Conservation (phyloP, 2,113 vertebrate species). For the Hyaena hyaena region DNA sequence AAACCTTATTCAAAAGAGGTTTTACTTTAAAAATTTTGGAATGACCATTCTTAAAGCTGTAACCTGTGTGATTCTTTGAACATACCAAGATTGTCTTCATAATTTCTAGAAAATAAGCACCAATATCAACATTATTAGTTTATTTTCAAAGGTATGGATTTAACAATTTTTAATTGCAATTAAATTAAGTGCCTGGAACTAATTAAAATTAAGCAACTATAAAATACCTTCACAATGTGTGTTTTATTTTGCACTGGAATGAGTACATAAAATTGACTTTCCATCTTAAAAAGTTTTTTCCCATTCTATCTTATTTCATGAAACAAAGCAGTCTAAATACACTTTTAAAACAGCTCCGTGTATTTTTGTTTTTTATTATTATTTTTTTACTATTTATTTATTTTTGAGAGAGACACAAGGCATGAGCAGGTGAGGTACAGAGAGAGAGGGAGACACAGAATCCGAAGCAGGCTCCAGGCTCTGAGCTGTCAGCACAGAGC, state of each 20-base stretch:
- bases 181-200: constrained; percentile 61
- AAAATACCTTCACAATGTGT: constrained; percentile 40
- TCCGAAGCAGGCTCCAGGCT: no score
- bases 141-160: constrained; percentile 61
- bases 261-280: constrained; percentile 42
- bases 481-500: no score
- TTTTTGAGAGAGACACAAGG: no score
- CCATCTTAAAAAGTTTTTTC: constrained; percentile 4
- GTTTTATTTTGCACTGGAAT: constrained; percentile 48
- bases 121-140: constrained; percentile 55
- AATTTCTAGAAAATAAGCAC: constrained; percentile 28
- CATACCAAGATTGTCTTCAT: neutral
- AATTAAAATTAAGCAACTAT: constrained; percentile 60
- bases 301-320: constrained; percentile 45
- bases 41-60: neutral
- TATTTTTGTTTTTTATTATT: neutral
- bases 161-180: constrained; percentile 61
- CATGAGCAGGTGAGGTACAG: no score
- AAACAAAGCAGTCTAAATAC: constrained; percentile 48
- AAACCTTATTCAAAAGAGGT: neutral
- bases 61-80: neutral
- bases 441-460: no score
- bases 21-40: neutral
- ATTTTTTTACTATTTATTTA: no score
- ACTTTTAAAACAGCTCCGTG: neutral